Evolutionary conservation across 2,888 invertebrate species (phyloP), one percentile per base, ranked within the genome.

Genomic region (Lysandra coridon): DNA sequence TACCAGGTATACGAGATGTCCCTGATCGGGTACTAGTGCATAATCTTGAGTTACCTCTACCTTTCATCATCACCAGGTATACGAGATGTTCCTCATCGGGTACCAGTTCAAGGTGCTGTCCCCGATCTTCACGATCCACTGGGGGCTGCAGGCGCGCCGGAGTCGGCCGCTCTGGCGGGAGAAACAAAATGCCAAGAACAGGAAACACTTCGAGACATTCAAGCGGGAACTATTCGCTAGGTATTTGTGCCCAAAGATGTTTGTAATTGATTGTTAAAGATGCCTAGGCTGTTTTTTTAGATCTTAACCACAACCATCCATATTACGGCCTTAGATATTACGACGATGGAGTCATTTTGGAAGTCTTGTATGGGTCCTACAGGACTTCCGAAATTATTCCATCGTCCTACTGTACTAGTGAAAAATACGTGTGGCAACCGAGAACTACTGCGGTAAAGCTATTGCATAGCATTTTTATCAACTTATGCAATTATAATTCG

Each of bases 11-110:
- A 5, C 40, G 5, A 5, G 5, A 40, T 40, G 5, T 40, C 6
- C 37, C 4, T 37, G 5, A 40, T 40, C 44, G 44, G 44, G 44
- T 10, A 44, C 44, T 96, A 97, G 88, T 98, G 98, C 92, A 44
- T 44, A 10, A 10, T 10, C 44, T 10, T 10, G 10, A 62, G 7
- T 53, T 53, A 53, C 53, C 1, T 78, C 4, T 10, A 53, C 44
- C 10, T n/a, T 60, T 64, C 64, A n/a, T 0, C 30, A 12, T 30
- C 33, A 86, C 17, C 92, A 98, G 98, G 98, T 98, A 62, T 98
- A 98, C 92, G 98, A 98, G 93, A 98, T 98, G 97, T 98, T 96
- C 88, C 96, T 98, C 53, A 97, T 98, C 75, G 98, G 98, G 7
- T 98, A 97, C 92, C 96, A 97, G 88, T 98, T 98, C 92, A 96